Conservation (phyloP, 2,113 vertebrate genomes). For the Craseonycteris thonglongyai region DNA sequence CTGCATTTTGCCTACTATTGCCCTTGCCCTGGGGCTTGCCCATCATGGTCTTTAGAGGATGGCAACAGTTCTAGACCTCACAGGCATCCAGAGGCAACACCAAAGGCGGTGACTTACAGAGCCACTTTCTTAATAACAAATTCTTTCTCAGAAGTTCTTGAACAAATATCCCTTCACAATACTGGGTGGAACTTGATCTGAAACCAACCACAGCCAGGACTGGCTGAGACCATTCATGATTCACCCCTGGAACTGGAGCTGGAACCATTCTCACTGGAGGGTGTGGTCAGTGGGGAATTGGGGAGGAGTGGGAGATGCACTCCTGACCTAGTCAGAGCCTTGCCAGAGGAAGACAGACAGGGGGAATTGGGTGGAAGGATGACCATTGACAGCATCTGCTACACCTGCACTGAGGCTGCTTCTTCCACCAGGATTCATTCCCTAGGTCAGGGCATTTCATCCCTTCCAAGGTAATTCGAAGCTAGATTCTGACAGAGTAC, state of each 20-base stretch:
- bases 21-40: not conserved
- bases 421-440: not conserved
- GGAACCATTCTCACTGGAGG: not conserved
- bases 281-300: no score
- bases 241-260: not conserved
- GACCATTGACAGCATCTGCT: not conserved
- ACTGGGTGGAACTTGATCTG: not conserved
- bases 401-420: not conserved
- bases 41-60: not conserved
- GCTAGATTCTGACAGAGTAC: not conserved
- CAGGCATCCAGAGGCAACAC: not conserved
- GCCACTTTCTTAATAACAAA: not conserved
- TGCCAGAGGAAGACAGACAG: not conserved
- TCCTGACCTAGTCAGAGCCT: not conserved
- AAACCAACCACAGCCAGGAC: not conserved
- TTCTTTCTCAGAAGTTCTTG: not conserved
- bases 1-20: accelerated
- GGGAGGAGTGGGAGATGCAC: no score
- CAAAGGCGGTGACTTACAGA: not conserved
- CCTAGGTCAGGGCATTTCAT: not conserved
- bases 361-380: not conserved
- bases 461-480: not conserved
- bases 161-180: not conserved
- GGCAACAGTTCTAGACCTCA: not conserved
- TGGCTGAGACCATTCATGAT: not conserved